Conservation (phyloP, 2,113 vertebrate genomes). For the Anthoscopus minutus region DNA sequence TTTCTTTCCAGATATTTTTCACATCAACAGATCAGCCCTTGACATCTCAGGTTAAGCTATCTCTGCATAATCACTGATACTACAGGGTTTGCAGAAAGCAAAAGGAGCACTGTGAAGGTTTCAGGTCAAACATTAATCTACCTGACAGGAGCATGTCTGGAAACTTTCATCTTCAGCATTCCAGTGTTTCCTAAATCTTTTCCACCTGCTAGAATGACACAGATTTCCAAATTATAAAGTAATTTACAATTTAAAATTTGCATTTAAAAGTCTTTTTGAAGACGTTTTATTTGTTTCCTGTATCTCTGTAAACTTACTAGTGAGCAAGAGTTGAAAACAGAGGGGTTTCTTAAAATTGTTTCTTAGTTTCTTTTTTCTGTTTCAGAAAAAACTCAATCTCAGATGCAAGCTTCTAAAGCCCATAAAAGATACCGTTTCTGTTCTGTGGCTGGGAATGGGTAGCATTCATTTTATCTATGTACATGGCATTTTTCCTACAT, state of each 20-base stretch:
- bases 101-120: background rate
- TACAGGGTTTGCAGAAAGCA: background rate
- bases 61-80: background rate
- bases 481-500: background rate
- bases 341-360: background rate
- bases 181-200: background rate
- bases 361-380: background rate
- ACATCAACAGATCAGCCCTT: background rate
- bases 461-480: background rate
- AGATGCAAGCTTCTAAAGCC: background rate
- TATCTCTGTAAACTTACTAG: background rate
- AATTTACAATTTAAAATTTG: background rate
- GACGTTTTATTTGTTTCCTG: background rate
- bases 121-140: conserved; percentile 27
- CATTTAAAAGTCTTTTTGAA: background rate
- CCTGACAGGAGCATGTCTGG: conserved; percentile 4
- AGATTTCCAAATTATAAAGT: background rate
- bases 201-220: background rate
- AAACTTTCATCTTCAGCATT: conserved; percentile 37
- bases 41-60: background rate
- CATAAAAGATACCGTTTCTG: background rate
- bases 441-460: background rate
- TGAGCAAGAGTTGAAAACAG: background rate
- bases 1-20: background rate
- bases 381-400: background rate